phyloP scores from a whole-genome alignment of 1,140 invertebrate genomes.

The Apocrypta bakeri region DNA sequence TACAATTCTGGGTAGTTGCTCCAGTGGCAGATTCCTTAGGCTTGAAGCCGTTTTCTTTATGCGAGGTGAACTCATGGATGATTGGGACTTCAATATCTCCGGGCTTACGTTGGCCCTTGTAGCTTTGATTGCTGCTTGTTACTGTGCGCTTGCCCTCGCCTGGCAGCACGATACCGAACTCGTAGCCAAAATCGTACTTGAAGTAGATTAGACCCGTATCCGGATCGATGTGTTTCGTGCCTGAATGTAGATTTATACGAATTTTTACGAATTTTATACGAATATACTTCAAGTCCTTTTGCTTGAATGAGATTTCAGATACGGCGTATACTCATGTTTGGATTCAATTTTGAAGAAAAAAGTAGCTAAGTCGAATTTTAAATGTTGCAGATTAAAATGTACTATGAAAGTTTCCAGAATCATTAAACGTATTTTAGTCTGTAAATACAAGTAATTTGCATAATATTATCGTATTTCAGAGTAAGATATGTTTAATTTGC shows the following conservation, averaged over 20 bases:
- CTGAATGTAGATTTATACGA: slow-evolving; percentile 67
- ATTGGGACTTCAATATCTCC: slow-evolving; percentile 79
- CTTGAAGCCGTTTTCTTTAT: slow-evolving; percentile 64
- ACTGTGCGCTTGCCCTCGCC: slow-evolving; percentile 78
- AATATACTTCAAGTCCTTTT: too few species aligned
- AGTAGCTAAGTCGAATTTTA: not conserved
- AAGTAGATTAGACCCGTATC: slow-evolving; percentile 87
- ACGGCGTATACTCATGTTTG: not conserved
- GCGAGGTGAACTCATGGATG: slow-evolving; percentile 76
- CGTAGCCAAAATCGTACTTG: slow-evolving; percentile 89
- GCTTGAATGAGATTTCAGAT: too few species aligned
- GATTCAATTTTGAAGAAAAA: not conserved
- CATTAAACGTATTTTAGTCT: not conserved
- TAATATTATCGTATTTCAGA: not conserved
- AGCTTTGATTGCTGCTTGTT: slow-evolving; percentile 70
- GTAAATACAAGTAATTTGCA: not conserved
- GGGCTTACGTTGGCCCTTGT: slow-evolving; percentile 74
- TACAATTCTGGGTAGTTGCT: slow-evolving; percentile 41
- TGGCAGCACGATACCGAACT: slow-evolving; percentile 84
- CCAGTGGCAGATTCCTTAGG: not conserved
- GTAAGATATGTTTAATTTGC: not conserved
- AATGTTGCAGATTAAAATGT: not conserved
- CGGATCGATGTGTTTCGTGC: slow-evolving; percentile 85
- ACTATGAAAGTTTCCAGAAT: not conserved
- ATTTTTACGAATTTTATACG: slow-evolving; percentile 52